Evolutionary conservation across 2,888 invertebrate genomes (phyloP).

Genomic region (Ashinkailepas kermadecensis): DNA sequence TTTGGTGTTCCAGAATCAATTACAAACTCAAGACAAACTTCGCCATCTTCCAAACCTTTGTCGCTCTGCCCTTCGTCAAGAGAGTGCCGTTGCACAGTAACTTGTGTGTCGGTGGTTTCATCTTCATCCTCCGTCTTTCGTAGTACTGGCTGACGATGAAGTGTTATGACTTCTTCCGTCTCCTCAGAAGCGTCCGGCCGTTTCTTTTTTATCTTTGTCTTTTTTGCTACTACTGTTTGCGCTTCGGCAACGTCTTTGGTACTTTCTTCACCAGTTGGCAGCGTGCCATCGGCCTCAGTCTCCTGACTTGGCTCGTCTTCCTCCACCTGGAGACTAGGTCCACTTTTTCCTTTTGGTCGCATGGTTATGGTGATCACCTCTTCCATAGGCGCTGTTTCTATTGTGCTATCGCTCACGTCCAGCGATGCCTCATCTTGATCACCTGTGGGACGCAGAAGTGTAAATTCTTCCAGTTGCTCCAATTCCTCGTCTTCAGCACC

Average conservation of each 20-base stretch:
- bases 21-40: not conserved
- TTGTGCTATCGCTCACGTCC: not conserved
- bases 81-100: not conserved
- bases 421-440: not conserved
- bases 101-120: not conserved
- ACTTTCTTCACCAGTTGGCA: not conserved
- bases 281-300: not conserved
- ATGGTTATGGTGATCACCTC: too few relatives aligned
- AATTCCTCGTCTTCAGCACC: not conserved
- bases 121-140: not conserved
- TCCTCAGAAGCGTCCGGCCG: not conserved
- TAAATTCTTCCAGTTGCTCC: not conserved
- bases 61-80: not conserved
- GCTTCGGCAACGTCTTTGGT: not conserved
- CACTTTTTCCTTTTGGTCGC: too few relatives aligned
- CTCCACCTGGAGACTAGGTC: too few relatives aligned
- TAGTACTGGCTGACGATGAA: not conserved
- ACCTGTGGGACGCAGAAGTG: not conserved
- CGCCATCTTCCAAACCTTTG: not conserved
- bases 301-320: too few relatives aligned
- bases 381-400: not conserved
- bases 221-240: not conserved
- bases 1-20: not conserved
- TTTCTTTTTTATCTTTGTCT: not conserved
- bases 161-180: not conserved